Percentiles rank a stretch among this genome's conserved stretches.
Evolutionary conservation across 2,888 invertebrate genomes (phyloP).

Genomic region (Eupithecia centaureata): DNA sequence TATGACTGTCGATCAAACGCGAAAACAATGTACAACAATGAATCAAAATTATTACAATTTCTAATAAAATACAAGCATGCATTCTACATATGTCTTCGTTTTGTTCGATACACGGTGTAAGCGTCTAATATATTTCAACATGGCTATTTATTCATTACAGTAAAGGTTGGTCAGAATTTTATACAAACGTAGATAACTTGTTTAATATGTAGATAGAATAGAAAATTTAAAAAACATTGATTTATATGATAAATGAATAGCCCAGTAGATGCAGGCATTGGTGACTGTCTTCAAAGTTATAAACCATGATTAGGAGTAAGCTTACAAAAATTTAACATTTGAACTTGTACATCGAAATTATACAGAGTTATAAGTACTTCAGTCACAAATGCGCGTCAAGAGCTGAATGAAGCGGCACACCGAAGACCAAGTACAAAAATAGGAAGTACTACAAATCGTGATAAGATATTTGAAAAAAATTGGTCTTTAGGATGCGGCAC

Average conservation of each 20-base stretch:
- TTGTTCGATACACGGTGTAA: constrained; percentile 30
- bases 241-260: constrained; percentile 36
- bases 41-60: constrained; percentile 16
- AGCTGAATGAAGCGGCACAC: constrained; percentile 30
- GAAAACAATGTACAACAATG: constrained; percentile 30
- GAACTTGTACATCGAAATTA: neutral
- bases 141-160: constrained; percentile 34
- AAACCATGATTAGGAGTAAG: neutral
- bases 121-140: constrained; percentile 24
- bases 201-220: constrained; percentile 21
- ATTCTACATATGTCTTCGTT: constrained; percentile 28
- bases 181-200: constrained; percentile 22
- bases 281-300: constrained; percentile 15
- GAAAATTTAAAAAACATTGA: constrained; percentile 23
- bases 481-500: constrained; percentile 35
- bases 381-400: constrained; percentile 32
- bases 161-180: constrained; percentile 18
- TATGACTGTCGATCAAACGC: constrained; percentile 28
- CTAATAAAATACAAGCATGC: constrained; percentile 23
- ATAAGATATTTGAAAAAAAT: neutral
- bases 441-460: constrained; percentile 8
- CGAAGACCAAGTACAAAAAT: constrained; percentile 28
- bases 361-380: constrained; percentile 7
- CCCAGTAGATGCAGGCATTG: constrained; percentile 28
- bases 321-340: constrained; percentile 1